Conservation (phyloP, 2,888 invertebrate genomes). For the Orthosia gothica region DNA sequence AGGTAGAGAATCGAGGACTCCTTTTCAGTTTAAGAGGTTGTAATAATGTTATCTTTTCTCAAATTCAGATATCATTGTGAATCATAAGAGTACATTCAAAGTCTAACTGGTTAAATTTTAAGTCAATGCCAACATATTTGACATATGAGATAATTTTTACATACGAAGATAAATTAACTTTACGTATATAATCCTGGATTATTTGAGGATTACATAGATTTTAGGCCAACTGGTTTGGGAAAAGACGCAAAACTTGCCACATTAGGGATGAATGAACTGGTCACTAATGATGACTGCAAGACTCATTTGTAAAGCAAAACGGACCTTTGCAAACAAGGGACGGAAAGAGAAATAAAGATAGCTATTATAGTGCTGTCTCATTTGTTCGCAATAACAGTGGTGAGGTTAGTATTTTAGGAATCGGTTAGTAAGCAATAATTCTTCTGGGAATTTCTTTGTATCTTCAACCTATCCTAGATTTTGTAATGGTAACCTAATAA, state of each 20-base stretch:
- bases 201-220: constrained; percentile 1
- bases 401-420: background rate
- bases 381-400: constrained; percentile 5
- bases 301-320: constrained; percentile 52
- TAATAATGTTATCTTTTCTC: background rate
- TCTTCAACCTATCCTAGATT: background rate
- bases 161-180: background rate
- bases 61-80: constrained; percentile 2
- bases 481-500: background rate
- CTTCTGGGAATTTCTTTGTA: background rate
- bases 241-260: constrained; percentile 4
- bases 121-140: background rate
- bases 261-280: constrained; percentile 45
- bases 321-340: constrained; percentile 24
- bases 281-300: constrained; percentile 42
- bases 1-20: background rate
- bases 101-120: background rate
- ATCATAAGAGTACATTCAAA: background rate
- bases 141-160: background rate
- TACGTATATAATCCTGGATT: background rate
- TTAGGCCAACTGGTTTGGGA: background rate
- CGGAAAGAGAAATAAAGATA: background rate
- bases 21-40: constrained; percentile 1
- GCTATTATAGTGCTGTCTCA: constrained; percentile 10
- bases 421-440: background rate